A percentile compares a stretch with the other conserved stretches of the same genome.
phyloP scores from a whole-genome alignment of 1,140 invertebrate genomes.

The Cydia pomonella region DNA sequence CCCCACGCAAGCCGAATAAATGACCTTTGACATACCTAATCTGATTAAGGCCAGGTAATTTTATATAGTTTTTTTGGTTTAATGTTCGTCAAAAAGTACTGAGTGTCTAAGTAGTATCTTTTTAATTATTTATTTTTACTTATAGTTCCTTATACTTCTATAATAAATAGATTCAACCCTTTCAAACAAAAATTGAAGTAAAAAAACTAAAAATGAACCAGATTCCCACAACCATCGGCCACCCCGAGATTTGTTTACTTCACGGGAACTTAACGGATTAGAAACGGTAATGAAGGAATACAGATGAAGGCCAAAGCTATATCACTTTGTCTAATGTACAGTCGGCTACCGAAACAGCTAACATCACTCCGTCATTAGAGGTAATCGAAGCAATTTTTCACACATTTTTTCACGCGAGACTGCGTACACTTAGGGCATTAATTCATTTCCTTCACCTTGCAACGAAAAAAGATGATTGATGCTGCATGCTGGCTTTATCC shows the following conservation, averaged over 20 bases:
- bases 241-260: slow-evolving; percentile 12
- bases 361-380: slow-evolving; percentile 65
- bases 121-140: too few species aligned
- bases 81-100: too few species aligned
- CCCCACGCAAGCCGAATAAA: too few species aligned
- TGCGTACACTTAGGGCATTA: slow-evolving; percentile 61
- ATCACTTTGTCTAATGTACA: slow-evolving; percentile 26
- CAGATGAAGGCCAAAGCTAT: slow-evolving; percentile 35
- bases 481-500: slow-evolving; percentile 55
- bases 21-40: too few species aligned
- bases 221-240: background rate
- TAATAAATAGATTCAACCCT: background rate
- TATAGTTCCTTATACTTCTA: background rate
- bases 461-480: slow-evolving; percentile 75
- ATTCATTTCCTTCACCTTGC: slow-evolving; percentile 64
- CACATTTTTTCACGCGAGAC: slow-evolving; percentile 66
- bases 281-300: slow-evolving; percentile 31
- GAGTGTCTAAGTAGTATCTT: too few species aligned
- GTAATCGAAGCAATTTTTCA: slow-evolving; percentile 71
- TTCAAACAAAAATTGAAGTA: background rate
- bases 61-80: too few species aligned
- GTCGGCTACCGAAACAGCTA: slow-evolving; percentile 40
- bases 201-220: background rate
- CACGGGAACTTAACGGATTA: slow-evolving; percentile 19
- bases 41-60: too few species aligned